Conservation (phyloP, 2,888 invertebrate species). For the Drosophila neotestacea region DNA sequence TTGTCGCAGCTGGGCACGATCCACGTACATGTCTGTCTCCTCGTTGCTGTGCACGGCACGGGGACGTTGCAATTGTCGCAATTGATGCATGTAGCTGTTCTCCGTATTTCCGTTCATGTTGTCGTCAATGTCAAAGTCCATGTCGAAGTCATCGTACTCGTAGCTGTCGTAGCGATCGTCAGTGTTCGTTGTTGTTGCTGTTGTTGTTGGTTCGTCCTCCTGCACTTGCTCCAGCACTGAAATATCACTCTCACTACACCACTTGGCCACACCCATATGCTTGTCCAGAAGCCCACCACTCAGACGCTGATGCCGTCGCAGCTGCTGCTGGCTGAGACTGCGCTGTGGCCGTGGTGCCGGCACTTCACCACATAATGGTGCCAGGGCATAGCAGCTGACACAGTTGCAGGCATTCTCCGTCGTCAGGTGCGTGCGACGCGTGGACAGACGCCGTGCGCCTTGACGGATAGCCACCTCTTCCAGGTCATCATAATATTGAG, state of each 20-base stretch:
- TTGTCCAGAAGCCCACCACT: conserved; percentile 73
- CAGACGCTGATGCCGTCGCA: conserved; percentile 80
- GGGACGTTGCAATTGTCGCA: conserved; percentile 29
- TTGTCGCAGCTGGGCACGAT: conserved; percentile 68
- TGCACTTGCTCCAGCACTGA: conserved; percentile 74
- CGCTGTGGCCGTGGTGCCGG: conserved; percentile 79
- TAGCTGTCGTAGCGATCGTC: conserved; percentile 63
- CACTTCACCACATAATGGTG: conserved; percentile 80
- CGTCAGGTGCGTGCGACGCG: conserved; percentile 49
- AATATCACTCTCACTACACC: conserved; percentile 85
- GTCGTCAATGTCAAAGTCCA: conserved; percentile 76
- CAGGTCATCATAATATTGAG: conserved; percentile 68
- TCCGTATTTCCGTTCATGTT: conserved; percentile 18
- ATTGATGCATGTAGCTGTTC: conserved; percentile 34
- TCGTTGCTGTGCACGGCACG: conserved; percentile 33
- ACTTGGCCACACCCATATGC: conserved; percentile 76
- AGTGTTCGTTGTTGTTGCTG: conserved; percentile 15
- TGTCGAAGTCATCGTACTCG: conserved; percentile 74
- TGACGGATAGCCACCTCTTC: conserved; percentile 61
- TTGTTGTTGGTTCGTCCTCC: conserved; percentile 45
- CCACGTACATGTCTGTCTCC: conserved; percentile 60
- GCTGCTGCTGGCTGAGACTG: conserved; percentile 83
- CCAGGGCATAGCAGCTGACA: conserved; percentile 82
- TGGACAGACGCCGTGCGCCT: conserved; percentile 64
- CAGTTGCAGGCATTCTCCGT: conserved; percentile 75